phyloP scores from a whole-genome alignment of 2,113 vertebrate genomes.

The Elachura formosa region DNA sequence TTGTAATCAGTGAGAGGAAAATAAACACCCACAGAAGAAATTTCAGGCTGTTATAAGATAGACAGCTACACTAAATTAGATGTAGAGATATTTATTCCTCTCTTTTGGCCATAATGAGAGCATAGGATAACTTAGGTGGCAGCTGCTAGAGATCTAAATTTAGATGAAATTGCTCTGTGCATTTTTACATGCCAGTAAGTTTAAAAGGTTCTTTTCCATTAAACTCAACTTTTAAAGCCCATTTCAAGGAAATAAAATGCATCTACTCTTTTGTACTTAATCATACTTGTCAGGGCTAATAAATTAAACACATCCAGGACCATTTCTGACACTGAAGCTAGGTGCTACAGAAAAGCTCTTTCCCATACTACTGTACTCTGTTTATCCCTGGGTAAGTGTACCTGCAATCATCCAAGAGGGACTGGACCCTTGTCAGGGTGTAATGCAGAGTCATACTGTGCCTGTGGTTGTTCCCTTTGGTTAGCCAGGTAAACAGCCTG shows the following conservation, averaged over 20 bases:
- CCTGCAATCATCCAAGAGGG: not conserved
- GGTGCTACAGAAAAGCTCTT: not conserved
- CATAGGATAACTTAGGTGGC: not conserved
- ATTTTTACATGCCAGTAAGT: not conserved
- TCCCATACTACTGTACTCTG: not conserved
- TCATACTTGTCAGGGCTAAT: not conserved
- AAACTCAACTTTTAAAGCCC: not conserved
- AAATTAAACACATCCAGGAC: not conserved
- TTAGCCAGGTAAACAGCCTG: not conserved
- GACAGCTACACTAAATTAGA: not conserved
- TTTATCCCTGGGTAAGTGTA: not conserved
- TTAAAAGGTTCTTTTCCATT: not conserved
- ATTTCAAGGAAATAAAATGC: not conserved
- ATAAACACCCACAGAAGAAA: not conserved
- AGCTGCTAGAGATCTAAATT: not conserved
- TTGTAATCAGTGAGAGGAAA: not conserved
- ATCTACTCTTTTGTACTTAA: not conserved
- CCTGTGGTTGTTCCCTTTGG: not conserved
- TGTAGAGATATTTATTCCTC: not conserved
- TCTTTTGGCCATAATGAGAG: not conserved
- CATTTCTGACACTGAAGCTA: not conserved
- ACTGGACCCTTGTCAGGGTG: rapidly evolving
- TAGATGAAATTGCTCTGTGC: not conserved
- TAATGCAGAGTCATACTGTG: not conserved
- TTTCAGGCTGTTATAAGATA: not conserved